Base-by-base conservation (phyloP, 2,797 vertebrate genomes). In the Tapirus indicus region DNA sequence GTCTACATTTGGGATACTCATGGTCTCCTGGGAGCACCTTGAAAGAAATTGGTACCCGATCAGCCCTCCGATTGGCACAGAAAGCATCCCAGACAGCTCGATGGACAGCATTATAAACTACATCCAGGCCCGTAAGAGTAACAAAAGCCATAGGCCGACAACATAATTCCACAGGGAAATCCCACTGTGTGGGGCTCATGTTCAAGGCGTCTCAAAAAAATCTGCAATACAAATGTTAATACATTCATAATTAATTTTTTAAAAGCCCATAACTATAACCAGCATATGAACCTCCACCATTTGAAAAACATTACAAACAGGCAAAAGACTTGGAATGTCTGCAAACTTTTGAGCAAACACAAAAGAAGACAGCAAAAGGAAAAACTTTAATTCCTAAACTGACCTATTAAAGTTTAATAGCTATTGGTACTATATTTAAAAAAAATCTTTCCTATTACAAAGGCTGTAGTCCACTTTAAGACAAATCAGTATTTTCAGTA, bases 131-230 rank as follows among this genome's bases (percentile, higher is more conserved):
- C 0, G 99, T 99, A 13, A 99, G 98, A 6, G 99, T 99, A 75
- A 99, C 99, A 71, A 99, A 99, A n/a, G 99, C 99, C 99, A 99
- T 99, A 18, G 99, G 99, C 84, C 99, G 99, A 98, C 99, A 99
- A 96, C 99, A 99, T 72, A 99, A 98, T 98, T 99, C 99, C 44
- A 99, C 99, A 41, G 99, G 99, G 92, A 99, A 99, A 96, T 99
- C 99, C 99, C 99, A 99, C 94, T 99, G 99, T 16, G 99, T 98
- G 85, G 99, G 99, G 78, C 99, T 99, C 99, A 99, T 99, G 95
- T 86, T 98, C 25, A 95, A 44, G 0, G 27, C 0, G 41, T 38
- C 78, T 41, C 5, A 2, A 52, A 75, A 75, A 96, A 92, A 77
- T 23, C 98, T 98, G 91, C 98, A 98, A 98, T 10, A 95, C 44